These are phyloP conservation scores for Lasiommata megera DNA, from an alignment of 2,888 invertebrate species.

Conservation along the genomic window DNA sequence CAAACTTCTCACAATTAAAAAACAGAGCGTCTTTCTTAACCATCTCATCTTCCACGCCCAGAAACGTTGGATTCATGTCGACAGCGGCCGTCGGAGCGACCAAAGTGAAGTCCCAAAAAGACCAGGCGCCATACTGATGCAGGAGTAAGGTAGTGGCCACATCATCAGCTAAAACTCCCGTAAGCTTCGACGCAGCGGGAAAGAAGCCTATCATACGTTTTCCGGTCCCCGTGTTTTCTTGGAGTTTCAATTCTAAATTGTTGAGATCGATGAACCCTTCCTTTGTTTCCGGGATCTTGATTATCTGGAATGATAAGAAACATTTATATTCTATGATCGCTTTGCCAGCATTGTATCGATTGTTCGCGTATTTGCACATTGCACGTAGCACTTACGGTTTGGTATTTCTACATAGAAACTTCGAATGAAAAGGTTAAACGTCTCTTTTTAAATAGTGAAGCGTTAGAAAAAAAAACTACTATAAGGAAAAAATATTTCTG, in stretches of 20 bases:
- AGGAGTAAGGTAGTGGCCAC: conserved; percentile 89
- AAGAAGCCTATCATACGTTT: conserved; percentile 91
- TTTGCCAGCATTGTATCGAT: conserved; percentile 9
- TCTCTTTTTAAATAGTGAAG: too few relatives aligned
- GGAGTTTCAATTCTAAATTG: conserved; percentile 86
- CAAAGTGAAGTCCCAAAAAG: conserved; percentile 95
- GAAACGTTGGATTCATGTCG: conserved; percentile 90
- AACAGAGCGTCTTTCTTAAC: conserved; percentile 94
- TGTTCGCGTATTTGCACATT: conserved; percentile 6
- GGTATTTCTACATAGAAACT: neutral
- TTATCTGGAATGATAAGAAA: conserved; percentile 79
- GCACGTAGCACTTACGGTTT: neutral
- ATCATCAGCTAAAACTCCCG: conserved; percentile 92
- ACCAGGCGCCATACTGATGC: conserved; percentile 90
- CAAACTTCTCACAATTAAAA: conserved; percentile 94
- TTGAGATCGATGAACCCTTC: conserved; percentile 90
- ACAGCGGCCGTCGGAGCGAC: conserved; percentile 90
- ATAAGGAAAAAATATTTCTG: too few relatives aligned
- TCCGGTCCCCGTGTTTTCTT: conserved; percentile 82
- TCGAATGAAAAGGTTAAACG: too few relatives aligned
- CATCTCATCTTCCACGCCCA: conserved; percentile 85
- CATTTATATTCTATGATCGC: conserved; percentile 27
- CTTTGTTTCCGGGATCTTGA: conserved; percentile 88
- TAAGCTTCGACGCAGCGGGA: conserved; percentile 93
- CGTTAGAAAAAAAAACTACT: too few relatives aligned